Base-by-base conservation (phyloP, 2,113 vertebrate genomes). In the Phalacrocorax aristotelis region DNA sequence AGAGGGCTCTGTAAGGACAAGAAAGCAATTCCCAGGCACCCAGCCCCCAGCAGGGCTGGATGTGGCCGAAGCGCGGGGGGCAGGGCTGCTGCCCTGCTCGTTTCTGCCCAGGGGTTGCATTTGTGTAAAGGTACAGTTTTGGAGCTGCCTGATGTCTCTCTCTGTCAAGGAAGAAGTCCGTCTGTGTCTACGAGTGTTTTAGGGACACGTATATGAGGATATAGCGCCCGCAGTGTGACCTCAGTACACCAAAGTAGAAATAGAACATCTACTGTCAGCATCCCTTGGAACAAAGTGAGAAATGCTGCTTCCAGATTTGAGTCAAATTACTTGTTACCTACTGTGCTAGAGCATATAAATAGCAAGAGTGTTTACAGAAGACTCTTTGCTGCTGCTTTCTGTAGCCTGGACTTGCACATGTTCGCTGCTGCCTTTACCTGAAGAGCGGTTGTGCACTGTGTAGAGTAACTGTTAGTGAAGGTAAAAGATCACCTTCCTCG, bases 1-100 rank as follows among this genome's bases (percentile, higher is more conserved):
- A 94, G 96, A 92, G 92, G 96, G 95, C 95, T 62, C 93, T 71
- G 61, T 54, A 10, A 2, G 76, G 92, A 80, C 84, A 42, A 27
- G 40, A 25, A 70, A 75, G 36, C 18, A 21, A 34, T 18, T 30
- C 22, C 7, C 16, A 2, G 34, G 11, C 4, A 27, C 36, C 21
- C 1, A 19, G 16, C 13, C 14, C 14, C 10, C 40, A 16, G 76
- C 51, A 9, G 30, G 27, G 64, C 38, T 29, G 26, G 23, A 61
- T 19, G 58, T 1, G 30, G 22, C n/a, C 5, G 0, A 4, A 0
- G 21, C 11, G 64, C 27, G 4, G 17, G 1, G 17, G 30, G 5
- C 8, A 14, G 15, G 38, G 58, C 70, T 48, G 82, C 42, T 69
- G 49, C 57, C 8, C 5, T 34, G 22, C n/a, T 77, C 3, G 10